Percentiles rank a stretch among this genome's conserved stretches.
Evolutionary conservation across 2,113 vertebrate species (phyloP).

Genomic region (Silurus asotus): DNA sequence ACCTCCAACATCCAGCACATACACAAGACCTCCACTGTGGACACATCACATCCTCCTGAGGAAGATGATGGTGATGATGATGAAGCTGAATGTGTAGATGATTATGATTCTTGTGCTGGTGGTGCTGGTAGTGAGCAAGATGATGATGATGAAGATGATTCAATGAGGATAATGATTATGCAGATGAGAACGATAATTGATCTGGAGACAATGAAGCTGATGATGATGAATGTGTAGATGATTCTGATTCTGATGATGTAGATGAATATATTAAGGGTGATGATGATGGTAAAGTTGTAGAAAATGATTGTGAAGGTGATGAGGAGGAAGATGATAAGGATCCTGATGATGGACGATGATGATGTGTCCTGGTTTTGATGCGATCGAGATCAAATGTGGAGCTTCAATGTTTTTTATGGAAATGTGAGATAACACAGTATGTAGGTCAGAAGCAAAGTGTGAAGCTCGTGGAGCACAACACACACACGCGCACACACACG

Average conservation of each 20-base stretch:
- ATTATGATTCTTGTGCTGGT: no score
- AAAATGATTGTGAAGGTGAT: background rate
- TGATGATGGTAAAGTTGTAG: background rate
- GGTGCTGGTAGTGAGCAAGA: no score
- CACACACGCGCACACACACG: no score
- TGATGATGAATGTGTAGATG: no score
- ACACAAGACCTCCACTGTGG: background rate
- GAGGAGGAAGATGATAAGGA: no score
- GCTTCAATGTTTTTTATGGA: background rate
- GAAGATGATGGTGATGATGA: background rate
- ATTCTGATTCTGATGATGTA: background rate
- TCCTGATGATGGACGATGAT: background rate
- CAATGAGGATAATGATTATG: background rate
- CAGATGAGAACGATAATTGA: no score
- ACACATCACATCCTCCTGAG: background rate
- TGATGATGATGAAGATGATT: background rate
- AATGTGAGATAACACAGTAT: background rate
- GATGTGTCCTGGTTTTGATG: background rate
- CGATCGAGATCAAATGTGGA: background rate
- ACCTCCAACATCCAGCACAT: conserved; percentile 61
- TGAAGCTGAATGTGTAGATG: background rate
- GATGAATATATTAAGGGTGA: background rate
- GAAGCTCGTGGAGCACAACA: conserved; percentile 8
- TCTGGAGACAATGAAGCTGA: background rate
- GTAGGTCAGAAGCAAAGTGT: conserved; percentile 15